A percentile compares a stretch with the other conserved stretches of the same genome.
These are phyloP conservation scores for Poicephalus gulielmi DNA, from an alignment of 2,113 vertebrate genomes.

Conservation along the genomic window DNA sequence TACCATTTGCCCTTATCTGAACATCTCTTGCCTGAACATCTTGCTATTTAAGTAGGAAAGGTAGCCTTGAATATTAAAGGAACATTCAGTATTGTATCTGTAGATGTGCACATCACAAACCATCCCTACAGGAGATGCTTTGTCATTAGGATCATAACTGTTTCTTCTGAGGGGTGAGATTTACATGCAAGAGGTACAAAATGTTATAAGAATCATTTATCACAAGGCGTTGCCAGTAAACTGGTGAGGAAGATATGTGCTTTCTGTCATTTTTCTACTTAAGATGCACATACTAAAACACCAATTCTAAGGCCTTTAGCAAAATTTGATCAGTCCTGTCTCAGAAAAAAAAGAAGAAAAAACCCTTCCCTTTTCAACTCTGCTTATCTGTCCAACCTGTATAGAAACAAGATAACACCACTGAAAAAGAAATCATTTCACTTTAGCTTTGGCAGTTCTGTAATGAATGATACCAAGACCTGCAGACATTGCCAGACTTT, in stretches of 20 bases:
- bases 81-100: neutral
- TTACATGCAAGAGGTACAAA: constrained; percentile 14
- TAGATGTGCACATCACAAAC: neutral
- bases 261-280: constrained; percentile 28
- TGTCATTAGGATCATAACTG: neutral
- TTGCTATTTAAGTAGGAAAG: neutral
- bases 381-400: constrained; percentile 5
- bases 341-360: neutral
- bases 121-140: neutral
- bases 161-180: neutral
- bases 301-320: neutral
- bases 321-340: constrained; percentile 4
- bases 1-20: neutral
- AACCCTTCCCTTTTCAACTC: neutral
- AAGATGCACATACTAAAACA: neutral
- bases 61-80: neutral
- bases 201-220: constrained; percentile 25
- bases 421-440: constrained; percentile 58
- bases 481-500: constrained; percentile 34
- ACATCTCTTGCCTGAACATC: neutral
- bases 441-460: constrained; percentile 63
- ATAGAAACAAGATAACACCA: constrained; percentile 49
- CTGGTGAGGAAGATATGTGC: neutral
- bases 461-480: constrained; percentile 53
- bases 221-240: neutral